These are phyloP conservation scores for Drosophila serrata DNA, from an alignment of 1,140 invertebrate species.

Conservation along the genomic window DNA sequence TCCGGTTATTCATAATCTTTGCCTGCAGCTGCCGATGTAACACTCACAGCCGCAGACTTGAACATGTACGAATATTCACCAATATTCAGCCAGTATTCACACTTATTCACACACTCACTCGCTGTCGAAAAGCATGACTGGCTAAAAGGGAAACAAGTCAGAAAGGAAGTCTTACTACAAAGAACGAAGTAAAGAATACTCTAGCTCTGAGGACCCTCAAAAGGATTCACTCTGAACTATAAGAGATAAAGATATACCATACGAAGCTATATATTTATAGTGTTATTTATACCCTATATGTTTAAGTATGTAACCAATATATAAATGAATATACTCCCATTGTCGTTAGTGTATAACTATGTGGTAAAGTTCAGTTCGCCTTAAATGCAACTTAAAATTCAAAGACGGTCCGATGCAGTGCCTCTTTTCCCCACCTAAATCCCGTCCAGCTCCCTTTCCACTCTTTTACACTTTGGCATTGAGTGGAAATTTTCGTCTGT, in stretches of 20 bases:
- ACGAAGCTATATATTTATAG: neutral
- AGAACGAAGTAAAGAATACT: neutral
- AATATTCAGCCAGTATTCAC: slow-evolving; percentile 14
- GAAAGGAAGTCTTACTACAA: neutral
- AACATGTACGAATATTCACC: neutral
- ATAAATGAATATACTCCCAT: neutral
- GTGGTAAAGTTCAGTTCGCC: slow-evolving; percentile 32
- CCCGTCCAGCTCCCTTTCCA: neutral
- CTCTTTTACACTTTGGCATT: slow-evolving; percentile 6
- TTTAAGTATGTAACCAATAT: neutral
- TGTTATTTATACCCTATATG: neutral
- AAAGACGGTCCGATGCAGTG: slow-evolving; percentile 41
- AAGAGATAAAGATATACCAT: too few species aligned
- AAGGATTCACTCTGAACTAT: too few species aligned
- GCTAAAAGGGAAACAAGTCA: slow-evolving; percentile 14
- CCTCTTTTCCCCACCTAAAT: neutral
- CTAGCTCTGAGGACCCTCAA: neutral
- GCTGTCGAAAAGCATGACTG: slow-evolving; percentile 50
- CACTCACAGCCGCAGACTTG: neutral
- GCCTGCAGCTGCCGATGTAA: slow-evolving; percentile 30
- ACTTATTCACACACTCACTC: slow-evolving; percentile 16
- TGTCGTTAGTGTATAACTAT: slow-evolving; percentile 1
- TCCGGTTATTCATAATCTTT: slow-evolving; percentile 33
- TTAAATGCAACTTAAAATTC: slow-evolving; percentile 56
- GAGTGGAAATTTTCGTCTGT: slow-evolving; percentile 47